phyloP scores from a whole-genome alignment of 35 echinoderm and acorn worm genomes.

The Apostichopus parvimensis region DNA sequence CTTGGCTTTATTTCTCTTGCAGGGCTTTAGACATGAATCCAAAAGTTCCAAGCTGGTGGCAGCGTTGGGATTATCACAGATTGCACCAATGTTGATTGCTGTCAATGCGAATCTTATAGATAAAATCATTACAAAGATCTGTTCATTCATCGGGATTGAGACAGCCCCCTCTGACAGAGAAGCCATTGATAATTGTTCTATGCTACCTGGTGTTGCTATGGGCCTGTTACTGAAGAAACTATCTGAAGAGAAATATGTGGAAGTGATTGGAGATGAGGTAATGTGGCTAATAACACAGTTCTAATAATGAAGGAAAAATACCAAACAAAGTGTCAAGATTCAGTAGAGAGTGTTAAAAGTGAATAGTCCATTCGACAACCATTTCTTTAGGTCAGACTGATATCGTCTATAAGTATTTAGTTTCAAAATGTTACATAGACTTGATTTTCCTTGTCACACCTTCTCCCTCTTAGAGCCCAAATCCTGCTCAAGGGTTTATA shows the following conservation, averaged over 20 bases:
- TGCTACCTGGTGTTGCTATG: constrained; percentile 33
- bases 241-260: constrained; percentile 33
- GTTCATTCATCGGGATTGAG: neutral
- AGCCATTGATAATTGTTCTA: neutral
- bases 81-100: constrained; percentile 44
- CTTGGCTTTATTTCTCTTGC: neutral
- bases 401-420: too few relatives aligned
- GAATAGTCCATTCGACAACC: too few relatives aligned
- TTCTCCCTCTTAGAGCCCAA: too few relatives aligned
- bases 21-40: constrained; percentile 23
- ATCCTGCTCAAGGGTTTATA: too few relatives aligned
- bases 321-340: too few relatives aligned
- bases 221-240: constrained; percentile 31
- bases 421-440: too few relatives aligned
- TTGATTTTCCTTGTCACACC: too few relatives aligned
- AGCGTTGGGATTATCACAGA: constrained; percentile 47
- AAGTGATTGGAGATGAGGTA: constrained; percentile 55
- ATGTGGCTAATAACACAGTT: neutral
- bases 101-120: constrained; percentile 31
- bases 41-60: constrained; percentile 23
- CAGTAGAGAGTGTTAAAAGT: too few relatives aligned
- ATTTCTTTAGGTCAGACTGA: too few relatives aligned
- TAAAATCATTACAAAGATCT: neutral
- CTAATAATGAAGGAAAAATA: too few relatives aligned
- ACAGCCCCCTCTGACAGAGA: neutral